Percentiles rank a stretch among this genome's conserved stretches.
Evolutionary conservation across 2,888 invertebrate species (phyloP).

Genomic region (Asteroscopus sphinx): DNA sequence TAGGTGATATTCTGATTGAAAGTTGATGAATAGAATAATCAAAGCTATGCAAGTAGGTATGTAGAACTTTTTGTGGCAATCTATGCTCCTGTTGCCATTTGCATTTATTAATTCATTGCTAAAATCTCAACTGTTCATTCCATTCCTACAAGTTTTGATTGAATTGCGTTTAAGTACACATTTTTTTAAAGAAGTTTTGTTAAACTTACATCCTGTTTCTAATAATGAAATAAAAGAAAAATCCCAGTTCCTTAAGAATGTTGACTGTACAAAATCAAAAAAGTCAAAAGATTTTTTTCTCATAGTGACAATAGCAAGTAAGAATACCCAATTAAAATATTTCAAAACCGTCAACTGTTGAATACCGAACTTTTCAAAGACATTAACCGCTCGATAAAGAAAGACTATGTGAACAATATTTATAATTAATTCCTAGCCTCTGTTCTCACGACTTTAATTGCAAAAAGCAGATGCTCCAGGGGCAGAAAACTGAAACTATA

Average conservation of each 20-base stretch:
- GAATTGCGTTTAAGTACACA: no score
- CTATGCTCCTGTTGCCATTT: background rate
- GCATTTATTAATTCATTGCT: conserved; percentile 5
- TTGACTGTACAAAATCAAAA: conserved; percentile 22
- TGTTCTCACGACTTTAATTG: conserved; percentile 89
- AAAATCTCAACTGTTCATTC: background rate
- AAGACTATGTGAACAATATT: conserved; percentile 53
- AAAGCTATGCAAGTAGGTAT: conserved; percentile 7
- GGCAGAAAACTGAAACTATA: conserved; percentile 74
- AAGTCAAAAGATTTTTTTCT: background rate
- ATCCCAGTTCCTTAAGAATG: background rate
- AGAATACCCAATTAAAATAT: conserved; percentile 38
- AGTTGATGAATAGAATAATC: conserved; percentile 49
- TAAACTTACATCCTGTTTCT: no score
- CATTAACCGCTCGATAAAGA: conserved; percentile 51
- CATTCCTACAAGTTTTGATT: no score
- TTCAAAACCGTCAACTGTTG: conserved; percentile 54
- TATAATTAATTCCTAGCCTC: conserved; percentile 79
- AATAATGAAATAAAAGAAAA: background rate
- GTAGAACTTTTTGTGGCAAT: background rate
- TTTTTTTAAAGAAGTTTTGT: no score
- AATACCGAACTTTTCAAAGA: conserved; percentile 39
- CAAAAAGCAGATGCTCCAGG: conserved; percentile 83
- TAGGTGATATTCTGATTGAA: conserved; percentile 57
- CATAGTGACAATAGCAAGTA: conserved; percentile 19